Evolutionary conservation across 35 echinoderm and acorn worm genomes (phyloP), one percentile per base, ranked within the genome.

Genomic region (Amphiura filiformis): DNA sequence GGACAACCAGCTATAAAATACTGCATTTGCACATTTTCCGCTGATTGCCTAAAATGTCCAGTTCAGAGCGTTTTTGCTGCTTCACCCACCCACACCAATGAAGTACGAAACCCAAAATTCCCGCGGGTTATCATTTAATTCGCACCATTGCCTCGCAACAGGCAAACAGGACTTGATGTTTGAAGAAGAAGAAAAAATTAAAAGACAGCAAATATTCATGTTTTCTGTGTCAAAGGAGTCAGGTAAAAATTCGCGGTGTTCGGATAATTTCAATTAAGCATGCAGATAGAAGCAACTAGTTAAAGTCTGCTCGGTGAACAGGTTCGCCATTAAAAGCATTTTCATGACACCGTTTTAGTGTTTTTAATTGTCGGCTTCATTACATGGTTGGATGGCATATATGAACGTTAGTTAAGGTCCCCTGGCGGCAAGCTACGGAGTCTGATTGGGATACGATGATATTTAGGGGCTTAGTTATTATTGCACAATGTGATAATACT

Each of bases 401-500:
- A 15, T 4, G 61, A n/a, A 70, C 61, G 28, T 30, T 11, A 20
- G 44, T 52, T 18, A 70, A 70, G 61, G 28, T n/a, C 61, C 61
- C 28, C 28, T 26, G 61, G 61, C 61, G 9, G n/a, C n/a, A n/a
- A n/a, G n/a, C n/a, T n/a, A n/a, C n/a, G n/a, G n/a, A n/a, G 61
- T 70, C 61, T 70, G 61, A 70, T 70, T 70, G 61, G 61, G 61
- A 70, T 23, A 70, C 61, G 61, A 3, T 70, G 61, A 70, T 70
- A 70, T 70, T 70, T 70, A 30, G 28, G n/a, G 61, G 61, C 61
- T 70, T 70, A 70, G 61, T 70, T 70, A 70, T 70, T 70, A 70
- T 70, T 70, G 61, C 61, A 18, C 61, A 70, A 70, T 70, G 61
- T 70, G 61, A 70, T 70, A 70, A 70, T 70, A 70, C 28, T 13